Percentiles rank a stretch among this genome's conserved stretches.
These are phyloP conservation scores for Benthosema pterotum DNA, from an alignment of 2,797 vertebrate genomes.

Conservation along the genomic window DNA sequence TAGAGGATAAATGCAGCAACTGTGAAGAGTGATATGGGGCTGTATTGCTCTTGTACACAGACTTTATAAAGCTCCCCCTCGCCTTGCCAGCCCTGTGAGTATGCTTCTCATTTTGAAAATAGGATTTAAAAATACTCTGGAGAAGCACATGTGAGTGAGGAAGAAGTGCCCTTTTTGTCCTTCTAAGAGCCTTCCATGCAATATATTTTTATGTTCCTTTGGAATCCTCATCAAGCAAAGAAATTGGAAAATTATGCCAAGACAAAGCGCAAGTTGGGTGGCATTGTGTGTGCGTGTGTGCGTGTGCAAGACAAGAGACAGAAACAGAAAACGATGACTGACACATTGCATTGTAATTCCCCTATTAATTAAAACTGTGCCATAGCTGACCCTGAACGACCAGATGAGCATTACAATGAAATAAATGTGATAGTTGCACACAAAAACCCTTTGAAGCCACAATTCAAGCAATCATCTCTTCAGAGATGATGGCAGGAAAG, in stretches of 20 bases:
- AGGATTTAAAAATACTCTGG: constrained; percentile 64
- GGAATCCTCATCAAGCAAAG: constrained; percentile 27
- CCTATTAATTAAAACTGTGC: constrained; percentile 56
- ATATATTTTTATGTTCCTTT: constrained; percentile 53
- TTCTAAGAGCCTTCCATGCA: constrained; percentile 63
- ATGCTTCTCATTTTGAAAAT: constrained; percentile 60
- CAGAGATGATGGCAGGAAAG: too few species aligned
- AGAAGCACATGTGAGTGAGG: constrained; percentile 61
- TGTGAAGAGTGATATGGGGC: constrained; percentile 69
- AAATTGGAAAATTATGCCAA: constrained; percentile 44
- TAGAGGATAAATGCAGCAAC: constrained; percentile 74
- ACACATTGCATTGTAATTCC: too few species aligned
- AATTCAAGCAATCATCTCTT: too few species aligned
- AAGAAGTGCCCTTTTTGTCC: constrained; percentile 61
- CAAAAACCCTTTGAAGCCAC: too few species aligned
- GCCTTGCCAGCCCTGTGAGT: constrained; percentile 41
- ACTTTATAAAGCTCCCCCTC: constrained; percentile 61
- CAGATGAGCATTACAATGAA: constrained; percentile 36
- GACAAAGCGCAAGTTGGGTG: too few species aligned
- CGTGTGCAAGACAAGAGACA: too few species aligned
- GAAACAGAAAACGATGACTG: too few species aligned
- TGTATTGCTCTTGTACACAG: constrained; percentile 48
- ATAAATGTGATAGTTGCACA: too few species aligned
- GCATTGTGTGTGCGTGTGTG: too few species aligned
- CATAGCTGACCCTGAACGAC: constrained; percentile 33